Evolutionary conservation across 2,888 invertebrate species (phyloP).

Genomic region (Helicoverpa assulta): DNA sequence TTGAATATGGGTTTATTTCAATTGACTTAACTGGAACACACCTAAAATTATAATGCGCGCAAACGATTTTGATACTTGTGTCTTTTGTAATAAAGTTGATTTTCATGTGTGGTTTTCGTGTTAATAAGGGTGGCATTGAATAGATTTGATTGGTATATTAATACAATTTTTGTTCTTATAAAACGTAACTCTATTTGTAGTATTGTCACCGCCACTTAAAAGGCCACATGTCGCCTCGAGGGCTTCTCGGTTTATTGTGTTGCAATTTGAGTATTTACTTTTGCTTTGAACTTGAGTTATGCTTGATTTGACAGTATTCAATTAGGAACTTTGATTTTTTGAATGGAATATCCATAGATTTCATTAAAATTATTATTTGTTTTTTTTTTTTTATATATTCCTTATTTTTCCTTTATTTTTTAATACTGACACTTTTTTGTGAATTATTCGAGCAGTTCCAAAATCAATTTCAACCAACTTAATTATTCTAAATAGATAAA

Average conservation of each 20-base stretch:
- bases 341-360: too few relatives aligned
- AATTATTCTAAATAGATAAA: not conserved
- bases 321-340: conserved; percentile 24
- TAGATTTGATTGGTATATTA: conserved; percentile 74
- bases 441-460: too few relatives aligned
- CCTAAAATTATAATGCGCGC: conserved; percentile 18
- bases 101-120: conserved; percentile 21
- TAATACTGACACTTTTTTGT: too few relatives aligned
- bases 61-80: conserved; percentile 54
- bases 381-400: too few relatives aligned
- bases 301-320: conserved; percentile 47
- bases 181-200: conserved; percentile 88
- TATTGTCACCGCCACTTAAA: conserved; percentile 89
- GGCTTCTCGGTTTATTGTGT: conserved; percentile 83
- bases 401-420: too few relatives aligned
- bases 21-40: conserved; percentile 77
- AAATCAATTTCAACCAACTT: too few relatives aligned
- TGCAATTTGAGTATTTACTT: conserved; percentile 72
- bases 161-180: conserved; percentile 83
- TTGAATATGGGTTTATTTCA: conserved; percentile 88
- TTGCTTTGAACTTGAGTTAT: conserved; percentile 56
- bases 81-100: conserved; percentile 2
- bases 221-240: conserved; percentile 89
- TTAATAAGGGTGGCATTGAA: conserved; percentile 67
- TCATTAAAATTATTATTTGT: too few relatives aligned